Base-by-base conservation (phyloP, 2,888 invertebrate genomes). In the Drosophila borborema region DNA sequence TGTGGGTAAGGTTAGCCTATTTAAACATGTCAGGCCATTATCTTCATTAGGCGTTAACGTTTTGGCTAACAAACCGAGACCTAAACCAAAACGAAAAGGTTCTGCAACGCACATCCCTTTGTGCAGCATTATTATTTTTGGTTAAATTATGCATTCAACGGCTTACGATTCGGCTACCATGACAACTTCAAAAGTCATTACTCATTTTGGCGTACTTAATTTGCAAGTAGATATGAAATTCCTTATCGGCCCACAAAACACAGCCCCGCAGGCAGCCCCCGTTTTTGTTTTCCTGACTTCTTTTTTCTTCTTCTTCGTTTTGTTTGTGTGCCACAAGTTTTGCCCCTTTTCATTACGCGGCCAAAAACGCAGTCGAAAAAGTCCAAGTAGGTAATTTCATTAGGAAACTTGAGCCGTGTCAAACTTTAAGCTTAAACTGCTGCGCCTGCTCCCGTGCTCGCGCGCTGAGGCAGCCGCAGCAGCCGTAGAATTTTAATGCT, bases 301-400 rank as follows among this genome's bases (percentile, higher is more conserved):
- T 49, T 3, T 7, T 48, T 45, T 0, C 28, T 45, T 46, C 38
- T 60, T 20, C 20, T 54, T 20, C 0, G 20, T 45, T 43, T 45
- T 56, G 38, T 60, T 63, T 59, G 46, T 59, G 65, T 45, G 64
- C 55, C 77, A 49, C 69, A 70, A 73, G 80, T 78, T 84, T 84
- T 72, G 77, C 78, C 82, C 80, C 82, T 85, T 87, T 81, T 78
- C 74, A 75, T 72, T 75, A 78, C 43, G 64, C 63, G 64, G 36
- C 58, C 67, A 60, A 74, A 75, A 66, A 72, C 66, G 59, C 74
- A 61, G 70, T 71, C 68, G 46, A 60, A 70, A 74, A 77, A 68
- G 80, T 78, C 64, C 82, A 82, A 87, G 87, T 84, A 82, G 82
- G 89, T 90, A 89, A 90, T 90, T 90, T 90, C 90, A 90, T 90